Evolutionary conservation across 2,888 invertebrate species (phyloP).

Genomic region (Stegana nigrithorax): DNA sequence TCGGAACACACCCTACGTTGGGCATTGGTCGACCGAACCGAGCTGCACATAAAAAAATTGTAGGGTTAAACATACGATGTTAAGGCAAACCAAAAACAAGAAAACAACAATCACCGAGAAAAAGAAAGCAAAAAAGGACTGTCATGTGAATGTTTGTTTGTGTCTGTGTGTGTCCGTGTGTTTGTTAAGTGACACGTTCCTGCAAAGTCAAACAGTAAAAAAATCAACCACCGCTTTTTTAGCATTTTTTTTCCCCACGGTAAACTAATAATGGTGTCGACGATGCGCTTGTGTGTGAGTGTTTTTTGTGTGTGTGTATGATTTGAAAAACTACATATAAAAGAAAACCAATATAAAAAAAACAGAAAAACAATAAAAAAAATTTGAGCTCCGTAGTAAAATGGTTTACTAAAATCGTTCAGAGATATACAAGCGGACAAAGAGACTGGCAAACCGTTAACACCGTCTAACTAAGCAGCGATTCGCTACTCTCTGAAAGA

Average conservation of each 20-base stretch:
- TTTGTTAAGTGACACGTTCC: not conserved
- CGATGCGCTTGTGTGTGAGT: not conserved
- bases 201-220: not conserved
- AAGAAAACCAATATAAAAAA: too few species aligned
- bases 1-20: slow-evolving; percentile 20
- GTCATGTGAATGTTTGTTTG: not conserved
- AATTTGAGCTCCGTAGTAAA: too few species aligned
- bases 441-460: too few species aligned
- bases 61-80: too few species aligned
- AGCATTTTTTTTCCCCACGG: not conserved
- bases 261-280: not conserved
- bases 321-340: too few species aligned
- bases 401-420: too few species aligned
- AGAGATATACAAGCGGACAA: too few species aligned
- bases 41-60: not conserved
- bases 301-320: not conserved
- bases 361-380: too few species aligned
- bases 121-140: not conserved
- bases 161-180: not conserved
- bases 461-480: too few species aligned
- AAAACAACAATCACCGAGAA: slow-evolving; percentile 1
- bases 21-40: slow-evolving; percentile 17
- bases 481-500: too few species aligned
- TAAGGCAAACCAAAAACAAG: not conserved
- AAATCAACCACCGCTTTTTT: not conserved